phyloP scores from a whole-genome alignment of 1,140 invertebrate genomes.

The Cheumatopsyche charites region DNA sequence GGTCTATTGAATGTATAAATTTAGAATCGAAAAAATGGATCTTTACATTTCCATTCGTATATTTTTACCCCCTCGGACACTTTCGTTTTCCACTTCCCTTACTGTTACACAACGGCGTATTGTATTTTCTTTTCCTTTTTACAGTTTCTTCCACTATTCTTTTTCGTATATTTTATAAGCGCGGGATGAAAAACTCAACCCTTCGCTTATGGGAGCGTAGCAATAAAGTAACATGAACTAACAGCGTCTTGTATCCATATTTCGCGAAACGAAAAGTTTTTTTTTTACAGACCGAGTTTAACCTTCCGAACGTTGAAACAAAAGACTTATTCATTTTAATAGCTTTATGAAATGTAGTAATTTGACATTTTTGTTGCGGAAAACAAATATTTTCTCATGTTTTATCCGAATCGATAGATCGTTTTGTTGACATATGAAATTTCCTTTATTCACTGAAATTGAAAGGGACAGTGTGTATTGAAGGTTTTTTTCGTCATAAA shows the following conservation, averaged over 20 bases:
- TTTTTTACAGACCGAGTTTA: background rate
- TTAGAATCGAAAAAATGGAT: too few species aligned
- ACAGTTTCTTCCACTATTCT: too few species aligned
- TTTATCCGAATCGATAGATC: too few species aligned
- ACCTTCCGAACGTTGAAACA: background rate
- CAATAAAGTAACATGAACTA: slow-evolving; percentile 10
- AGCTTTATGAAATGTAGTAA: too few species aligned
- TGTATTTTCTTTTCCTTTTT: background rate
- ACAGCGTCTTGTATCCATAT: slow-evolving; percentile 3
- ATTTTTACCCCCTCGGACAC: background rate
- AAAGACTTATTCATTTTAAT: too few species aligned
- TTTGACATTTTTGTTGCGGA: too few species aligned
- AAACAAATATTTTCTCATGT: too few species aligned
- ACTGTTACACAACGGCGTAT: background rate
- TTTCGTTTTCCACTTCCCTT: slow-evolving; percentile 3
- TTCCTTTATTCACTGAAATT: too few species aligned
- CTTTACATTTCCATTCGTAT: background rate
- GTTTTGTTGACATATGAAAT: too few species aligned
- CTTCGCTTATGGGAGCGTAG: slow-evolving; percentile 6
- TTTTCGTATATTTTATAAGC: background rate
- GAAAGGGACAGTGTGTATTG: too few species aligned
- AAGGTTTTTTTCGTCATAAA: too few species aligned
- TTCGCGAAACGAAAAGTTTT: background rate
- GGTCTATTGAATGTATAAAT: too few species aligned
- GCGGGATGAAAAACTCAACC: slow-evolving; percentile 7